Conservation (phyloP, 2,797 vertebrate species). For the Kryptolebias ocellatus region DNA sequence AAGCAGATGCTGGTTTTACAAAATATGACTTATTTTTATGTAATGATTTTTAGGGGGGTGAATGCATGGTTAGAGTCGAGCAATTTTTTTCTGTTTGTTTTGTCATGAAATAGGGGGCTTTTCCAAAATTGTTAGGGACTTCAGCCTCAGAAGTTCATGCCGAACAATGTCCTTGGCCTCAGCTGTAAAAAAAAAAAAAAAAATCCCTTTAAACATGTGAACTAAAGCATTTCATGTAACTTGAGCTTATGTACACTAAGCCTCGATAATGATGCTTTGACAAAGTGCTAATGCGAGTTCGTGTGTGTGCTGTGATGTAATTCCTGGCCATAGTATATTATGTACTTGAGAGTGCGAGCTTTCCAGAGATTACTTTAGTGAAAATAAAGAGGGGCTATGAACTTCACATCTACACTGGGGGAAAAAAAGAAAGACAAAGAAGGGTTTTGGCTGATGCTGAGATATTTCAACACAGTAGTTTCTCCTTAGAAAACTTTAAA, state of each 20-base stretch:
- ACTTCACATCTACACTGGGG: conserved; percentile 19
- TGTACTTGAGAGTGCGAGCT: conserved; percentile 30
- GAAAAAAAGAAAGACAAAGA: too few relatives aligned
- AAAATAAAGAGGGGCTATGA: conserved; percentile 38
- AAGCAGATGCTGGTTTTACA: neutral
- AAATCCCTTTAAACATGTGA: neutral
- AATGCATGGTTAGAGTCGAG: neutral
- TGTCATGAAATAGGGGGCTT: neutral
- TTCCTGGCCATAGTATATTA: conserved; percentile 38
- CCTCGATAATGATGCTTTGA: conserved; percentile 60
- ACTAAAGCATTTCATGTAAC: conserved; percentile 22
- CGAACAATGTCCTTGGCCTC: too few relatives aligned
- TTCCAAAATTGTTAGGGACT: neutral
- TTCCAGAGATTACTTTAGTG: conserved; percentile 45
- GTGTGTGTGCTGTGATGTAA: conserved; percentile 52
- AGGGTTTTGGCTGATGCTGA: too few relatives aligned
- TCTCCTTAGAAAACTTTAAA: neutral
- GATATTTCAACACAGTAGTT: too few relatives aligned
- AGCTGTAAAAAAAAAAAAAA: too few relatives aligned
- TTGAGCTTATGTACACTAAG: conserved; percentile 57
- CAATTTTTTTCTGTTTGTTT: neutral
- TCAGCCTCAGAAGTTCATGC: neutral
- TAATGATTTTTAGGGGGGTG: neutral
- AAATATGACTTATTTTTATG: neutral
- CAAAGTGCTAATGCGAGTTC: conserved; percentile 57